These are phyloP conservation scores for Aurelia aurita complex sp. Pacific DNA, from an alignment of 30 jellyfish, hydroid and myxozoan genomes.

Conservation along the genomic window DNA sequence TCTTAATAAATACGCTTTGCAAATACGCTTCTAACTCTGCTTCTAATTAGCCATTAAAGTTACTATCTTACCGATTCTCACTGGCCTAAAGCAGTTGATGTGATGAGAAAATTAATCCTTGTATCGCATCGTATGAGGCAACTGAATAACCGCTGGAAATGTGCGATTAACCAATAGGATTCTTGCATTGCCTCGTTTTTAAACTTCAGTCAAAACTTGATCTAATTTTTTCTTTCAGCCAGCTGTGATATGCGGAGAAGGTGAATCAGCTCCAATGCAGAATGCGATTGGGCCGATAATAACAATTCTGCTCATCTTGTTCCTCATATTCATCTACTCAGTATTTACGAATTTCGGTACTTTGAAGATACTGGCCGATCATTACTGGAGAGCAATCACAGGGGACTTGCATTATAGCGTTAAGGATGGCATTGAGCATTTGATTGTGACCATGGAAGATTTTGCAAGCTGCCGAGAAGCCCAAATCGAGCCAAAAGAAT, in stretches of 20 bases:
- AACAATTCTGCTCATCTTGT: constrained; percentile 14
- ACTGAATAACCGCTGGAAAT: too few relatives aligned
- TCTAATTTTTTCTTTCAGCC: background rate
- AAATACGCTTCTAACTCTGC: too few relatives aligned
- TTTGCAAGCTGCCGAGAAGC: constrained; percentile 40
- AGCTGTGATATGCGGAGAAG: constrained; percentile 37
- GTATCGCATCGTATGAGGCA: too few relatives aligned
- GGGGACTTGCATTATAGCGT: constrained; percentile 54
- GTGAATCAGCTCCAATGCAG: constrained; percentile 62
- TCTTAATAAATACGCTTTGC: too few relatives aligned
- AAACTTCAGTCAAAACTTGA: too few relatives aligned
- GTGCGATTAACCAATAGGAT: too few relatives aligned
- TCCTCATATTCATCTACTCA: constrained; percentile 10
- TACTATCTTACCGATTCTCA: too few relatives aligned
- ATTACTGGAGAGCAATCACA: constrained; percentile 37
- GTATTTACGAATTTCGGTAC: constrained; percentile 12
- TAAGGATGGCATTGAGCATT: constrained; percentile 22
- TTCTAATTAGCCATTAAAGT: too few relatives aligned
- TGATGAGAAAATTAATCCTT: too few relatives aligned
- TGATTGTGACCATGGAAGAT: constrained; percentile 36
- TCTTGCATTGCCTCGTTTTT: too few relatives aligned
- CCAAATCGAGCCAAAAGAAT: constrained; percentile 43
- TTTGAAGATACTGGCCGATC: constrained; percentile 24
- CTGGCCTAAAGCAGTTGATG: too few relatives aligned
- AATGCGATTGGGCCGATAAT: constrained; percentile 52